Percentiles rank a stretch among this genome's conserved stretches.
Conservation (phyloP, 2,888 invertebrate species). For the Pammene aurita region DNA sequence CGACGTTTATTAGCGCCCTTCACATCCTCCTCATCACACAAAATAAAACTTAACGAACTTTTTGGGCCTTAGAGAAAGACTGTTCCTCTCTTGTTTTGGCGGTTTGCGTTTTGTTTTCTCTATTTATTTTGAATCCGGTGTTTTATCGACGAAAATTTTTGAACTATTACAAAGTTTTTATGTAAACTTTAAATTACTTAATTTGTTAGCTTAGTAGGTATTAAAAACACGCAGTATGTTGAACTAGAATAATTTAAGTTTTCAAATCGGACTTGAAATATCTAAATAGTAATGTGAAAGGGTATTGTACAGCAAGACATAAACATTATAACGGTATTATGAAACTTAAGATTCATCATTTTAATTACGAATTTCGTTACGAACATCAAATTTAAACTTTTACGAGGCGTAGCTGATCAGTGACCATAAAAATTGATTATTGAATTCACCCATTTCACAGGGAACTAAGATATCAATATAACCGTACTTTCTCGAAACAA, state of each 20-base stretch:
- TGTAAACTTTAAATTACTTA: too few relatives aligned
- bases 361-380: conserved; percentile 77
- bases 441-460: conserved; percentile 67
- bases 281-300: neutral
- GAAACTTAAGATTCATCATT: conserved; percentile 71
- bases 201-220: too few relatives aligned
- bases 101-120: neutral
- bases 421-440: conserved; percentile 75
- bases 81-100: neutral
- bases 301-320: conserved; percentile 12
- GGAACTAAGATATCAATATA: conserved; percentile 67
- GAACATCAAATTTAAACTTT: conserved; percentile 78
- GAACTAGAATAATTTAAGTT: neutral
- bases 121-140: neutral
- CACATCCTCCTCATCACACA: too few relatives aligned
- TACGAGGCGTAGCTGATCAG: conserved; percentile 78
- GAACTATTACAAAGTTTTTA: too few relatives aligned
- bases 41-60: neutral
- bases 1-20: too few relatives aligned
- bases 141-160: neutral
- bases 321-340: conserved; percentile 24
- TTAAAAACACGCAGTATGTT: too few relatives aligned
- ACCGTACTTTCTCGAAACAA: conserved; percentile 68
- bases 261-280: neutral
- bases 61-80: neutral